These are phyloP conservation scores for Coregonus ussuriensis DNA, from an alignment of 2,797 vertebrate species.

Conservation along the genomic window DNA sequence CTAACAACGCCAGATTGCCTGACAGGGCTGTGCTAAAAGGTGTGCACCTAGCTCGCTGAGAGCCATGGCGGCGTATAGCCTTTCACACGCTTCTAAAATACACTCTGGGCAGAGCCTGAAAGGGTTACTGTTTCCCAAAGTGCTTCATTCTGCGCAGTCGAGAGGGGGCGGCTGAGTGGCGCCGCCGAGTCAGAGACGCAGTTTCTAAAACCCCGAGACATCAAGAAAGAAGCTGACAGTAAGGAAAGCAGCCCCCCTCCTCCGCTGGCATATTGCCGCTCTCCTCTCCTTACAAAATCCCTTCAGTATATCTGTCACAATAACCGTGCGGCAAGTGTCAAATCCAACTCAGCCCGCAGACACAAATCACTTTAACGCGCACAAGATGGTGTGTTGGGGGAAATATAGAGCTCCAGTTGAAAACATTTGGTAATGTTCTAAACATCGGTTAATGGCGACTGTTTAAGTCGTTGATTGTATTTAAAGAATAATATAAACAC, in stretches of 20 bases:
- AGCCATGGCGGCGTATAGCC: slow-evolving; percentile 73
- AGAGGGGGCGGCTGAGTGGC: slow-evolving; percentile 86
- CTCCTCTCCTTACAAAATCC: slow-evolving; percentile 69
- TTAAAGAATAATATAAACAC: slow-evolving; percentile 69
- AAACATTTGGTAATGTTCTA: slow-evolving; percentile 24
- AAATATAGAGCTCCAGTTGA: slow-evolving; percentile 49
- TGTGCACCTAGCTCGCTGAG: slow-evolving; percentile 72
- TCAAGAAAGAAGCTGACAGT: slow-evolving; percentile 82
- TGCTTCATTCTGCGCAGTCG: slow-evolving; percentile 83
- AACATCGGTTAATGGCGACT: slow-evolving; percentile 59
- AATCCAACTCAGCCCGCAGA: slow-evolving; percentile 67
- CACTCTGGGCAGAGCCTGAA: slow-evolving; percentile 78
- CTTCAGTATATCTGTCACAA: slow-evolving; percentile 78
- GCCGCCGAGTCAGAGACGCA: slow-evolving; percentile 83
- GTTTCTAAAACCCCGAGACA: slow-evolving; percentile 84
- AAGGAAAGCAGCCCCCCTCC: slow-evolving; percentile 71
- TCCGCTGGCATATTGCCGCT: slow-evolving; percentile 58
- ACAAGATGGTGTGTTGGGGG: slow-evolving; percentile 63
- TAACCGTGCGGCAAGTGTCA: slow-evolving; percentile 78
- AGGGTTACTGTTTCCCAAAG: slow-evolving; percentile 85
- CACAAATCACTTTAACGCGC: slow-evolving; percentile 65
- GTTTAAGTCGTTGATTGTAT: slow-evolving; percentile 67
- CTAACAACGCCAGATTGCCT: slow-evolving; percentile 36
- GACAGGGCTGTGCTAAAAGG: slow-evolving; percentile 65
- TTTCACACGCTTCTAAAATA: slow-evolving; percentile 82